Evolutionary conservation across 2,797 vertebrate species (phyloP), one percentile per base, ranked within the genome.

Genomic region (Pygocentrus nattereri): DNA sequence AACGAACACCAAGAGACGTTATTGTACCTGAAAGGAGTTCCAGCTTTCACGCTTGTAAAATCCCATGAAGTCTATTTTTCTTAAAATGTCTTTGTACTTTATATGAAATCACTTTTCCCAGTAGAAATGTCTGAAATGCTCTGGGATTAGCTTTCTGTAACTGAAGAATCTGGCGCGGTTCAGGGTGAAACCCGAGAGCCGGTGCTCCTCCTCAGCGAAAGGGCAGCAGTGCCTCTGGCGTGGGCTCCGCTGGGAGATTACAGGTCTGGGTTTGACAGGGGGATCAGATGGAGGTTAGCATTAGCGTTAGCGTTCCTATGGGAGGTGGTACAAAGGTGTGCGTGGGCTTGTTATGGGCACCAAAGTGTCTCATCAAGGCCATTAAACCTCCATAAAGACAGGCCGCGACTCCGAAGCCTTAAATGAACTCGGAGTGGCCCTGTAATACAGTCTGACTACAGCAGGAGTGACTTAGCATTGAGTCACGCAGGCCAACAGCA

Each of bases 341-440:
- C 2, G 56, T 73, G 18, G 34, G 49, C 44, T 69, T 49, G 64
- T 83, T 81, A 64, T 5, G 52, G 73, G 56, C 47, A 69, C 23
- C 50, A 25, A 77, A 84, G 83, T 70, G 54, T 81, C 80, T 84
- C 62, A 84, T 86, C 65, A 76, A 76, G 38, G n/a, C 50, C 68
- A 75, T 74, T 77, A 82, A 77, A 69, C 69, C 74, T 77, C 76
- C 25, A 64, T 79, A 44, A 76, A 59, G 31, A 31, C 59, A 83
- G 54, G 31, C 71, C 52, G 34, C 27, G 5, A 34, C 54, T 19
- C 62, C 7, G 10, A 44, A 44, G 27, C 44, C 67, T 58, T 8
- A 50, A 67, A 82, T 77, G 50, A 82, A 70, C 67, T 19, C 16
- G 13, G 52, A 49, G 10, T 1, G 41, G 23, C 62, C 65, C 65